These are phyloP conservation scores for Notarius lentiginosus DNA, from an alignment of 2,113 vertebrate genomes.

Conservation along the genomic window DNA sequence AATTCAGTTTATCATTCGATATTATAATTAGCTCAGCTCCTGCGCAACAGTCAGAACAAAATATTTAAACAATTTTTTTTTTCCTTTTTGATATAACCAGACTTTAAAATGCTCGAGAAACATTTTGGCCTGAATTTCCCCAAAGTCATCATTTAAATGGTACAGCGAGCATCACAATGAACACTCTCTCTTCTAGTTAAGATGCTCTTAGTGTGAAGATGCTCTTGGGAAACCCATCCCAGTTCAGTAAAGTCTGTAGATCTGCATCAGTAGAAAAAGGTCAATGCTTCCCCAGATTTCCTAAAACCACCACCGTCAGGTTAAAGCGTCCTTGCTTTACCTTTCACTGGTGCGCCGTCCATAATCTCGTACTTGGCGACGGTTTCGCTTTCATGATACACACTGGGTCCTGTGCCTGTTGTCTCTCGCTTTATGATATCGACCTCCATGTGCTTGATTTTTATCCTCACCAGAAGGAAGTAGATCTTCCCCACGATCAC, in stretches of 20 bases:
- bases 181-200: too few species aligned
- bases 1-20: too few species aligned
- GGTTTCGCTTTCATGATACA: constrained; percentile 96
- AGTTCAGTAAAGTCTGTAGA: neutral
- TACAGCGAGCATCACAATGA: too few species aligned
- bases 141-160: too few species aligned
- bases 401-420: constrained; percentile 90
- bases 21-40: neutral
- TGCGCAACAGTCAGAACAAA: neutral
- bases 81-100: too few species aligned
- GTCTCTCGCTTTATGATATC: constrained; percentile 98
- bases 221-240: too few species aligned
- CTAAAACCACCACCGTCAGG: neutral
- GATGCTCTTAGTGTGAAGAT: too few species aligned
- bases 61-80: neutral
- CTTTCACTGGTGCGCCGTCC: constrained; percentile 95
- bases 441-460: constrained; percentile 98
- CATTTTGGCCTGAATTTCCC: too few species aligned
- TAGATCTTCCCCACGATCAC: constrained; percentile 99
- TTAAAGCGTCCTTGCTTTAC: constrained; percentile 64
- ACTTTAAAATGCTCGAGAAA: too few species aligned
- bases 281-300: neutral
- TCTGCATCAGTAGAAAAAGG: neutral
- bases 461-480: constrained; percentile 95
- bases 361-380: constrained; percentile 99